Conservation (phyloP, 2,888 invertebrate species). For the Parnassius glacialis region DNA sequence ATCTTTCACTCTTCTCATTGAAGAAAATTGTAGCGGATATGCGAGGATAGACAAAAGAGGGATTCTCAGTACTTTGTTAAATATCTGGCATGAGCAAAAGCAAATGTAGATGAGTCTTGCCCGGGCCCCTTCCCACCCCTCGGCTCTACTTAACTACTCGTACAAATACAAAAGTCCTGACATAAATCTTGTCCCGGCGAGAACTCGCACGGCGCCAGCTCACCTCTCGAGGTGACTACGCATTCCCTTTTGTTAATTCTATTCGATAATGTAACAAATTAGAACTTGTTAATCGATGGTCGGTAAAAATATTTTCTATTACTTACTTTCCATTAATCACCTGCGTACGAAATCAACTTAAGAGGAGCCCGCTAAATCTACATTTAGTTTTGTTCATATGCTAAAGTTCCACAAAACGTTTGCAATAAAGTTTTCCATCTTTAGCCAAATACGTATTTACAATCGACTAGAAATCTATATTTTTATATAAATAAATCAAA, state of each 20-base stretch:
- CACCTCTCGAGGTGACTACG: slow-evolving; percentile 64
- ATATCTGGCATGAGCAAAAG: slow-evolving; percentile 64
- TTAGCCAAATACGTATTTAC: no score
- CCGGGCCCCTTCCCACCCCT: slow-evolving; percentile 44
- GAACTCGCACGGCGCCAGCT: slow-evolving; percentile 62
- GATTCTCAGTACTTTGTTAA: slow-evolving; percentile 66
- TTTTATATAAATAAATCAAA: no score
- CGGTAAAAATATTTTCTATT: no score
- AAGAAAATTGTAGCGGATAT: slow-evolving; percentile 73
- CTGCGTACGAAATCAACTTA: no score
- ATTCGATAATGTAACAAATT: slow-evolving; percentile 70
- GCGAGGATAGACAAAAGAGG: slow-evolving; percentile 71
- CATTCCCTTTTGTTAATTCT: slow-evolving; percentile 52
- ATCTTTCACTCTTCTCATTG: slow-evolving; percentile 62
- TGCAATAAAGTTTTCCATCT: no score
- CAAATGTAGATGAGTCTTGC: slow-evolving; percentile 72
- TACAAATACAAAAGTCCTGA: slow-evolving; percentile 79
- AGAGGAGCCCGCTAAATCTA: no score
- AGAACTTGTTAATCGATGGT: slow-evolving; percentile 14
- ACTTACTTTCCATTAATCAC: no score
- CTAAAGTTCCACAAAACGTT: no score
- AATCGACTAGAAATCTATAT: no score
- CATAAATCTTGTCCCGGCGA: slow-evolving; percentile 77
- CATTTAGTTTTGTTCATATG: no score
- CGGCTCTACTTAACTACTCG: slow-evolving; percentile 70